Evolutionary conservation across 2,888 invertebrate species (phyloP), one percentile per base, ranked within the genome.

Genomic region (Trachelus tabidus): DNA sequence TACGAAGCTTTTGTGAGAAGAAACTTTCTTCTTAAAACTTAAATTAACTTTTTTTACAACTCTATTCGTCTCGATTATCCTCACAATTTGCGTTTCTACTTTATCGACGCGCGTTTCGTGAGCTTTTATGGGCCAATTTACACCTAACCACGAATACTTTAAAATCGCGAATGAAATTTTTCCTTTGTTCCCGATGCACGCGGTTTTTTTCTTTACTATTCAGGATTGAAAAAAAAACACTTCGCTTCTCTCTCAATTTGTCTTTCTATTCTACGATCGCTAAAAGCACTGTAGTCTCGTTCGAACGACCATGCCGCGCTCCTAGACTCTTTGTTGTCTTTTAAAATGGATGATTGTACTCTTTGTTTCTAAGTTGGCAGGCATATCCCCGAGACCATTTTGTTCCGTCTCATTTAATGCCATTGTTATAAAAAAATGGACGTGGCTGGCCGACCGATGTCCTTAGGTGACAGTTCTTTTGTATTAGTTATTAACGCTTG

Each of bases 41-140:
- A 23, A 23, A 56, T 56, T 56, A 23, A 56, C 56, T 15, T 9
- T 56, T 56, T 56, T 1, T 56, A 56, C 0, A 56, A 56, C 23
- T 56, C 56, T 23, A 1, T 56, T 6, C 56, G 6, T 23, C 56
- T 56, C 56, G 56, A 56, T 56, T 56, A 23, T 56, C 15, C 56
- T 23, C 9, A 56, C 9, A 56, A 9, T 56, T 56, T 56, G 56
- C 56, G 56, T 56, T 56, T 56, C 2, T 56, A 56, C 56, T 56
- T 56, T 56, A 56, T 23, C 56, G 56, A 56, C 9, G 9, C 75
- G 37, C 73, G 77, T 79, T 83, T 85, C 77, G n/a, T 85, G 23
- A 86, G 83, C 86, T 86, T 86, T 81, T 81, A 86, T 87, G 86
- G 85, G 85, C 87, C 83, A 84, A 74, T 84, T 82, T 82, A 80